Base-by-base conservation (phyloP, 2,113 vertebrate species). In the Apus apus region DNA sequence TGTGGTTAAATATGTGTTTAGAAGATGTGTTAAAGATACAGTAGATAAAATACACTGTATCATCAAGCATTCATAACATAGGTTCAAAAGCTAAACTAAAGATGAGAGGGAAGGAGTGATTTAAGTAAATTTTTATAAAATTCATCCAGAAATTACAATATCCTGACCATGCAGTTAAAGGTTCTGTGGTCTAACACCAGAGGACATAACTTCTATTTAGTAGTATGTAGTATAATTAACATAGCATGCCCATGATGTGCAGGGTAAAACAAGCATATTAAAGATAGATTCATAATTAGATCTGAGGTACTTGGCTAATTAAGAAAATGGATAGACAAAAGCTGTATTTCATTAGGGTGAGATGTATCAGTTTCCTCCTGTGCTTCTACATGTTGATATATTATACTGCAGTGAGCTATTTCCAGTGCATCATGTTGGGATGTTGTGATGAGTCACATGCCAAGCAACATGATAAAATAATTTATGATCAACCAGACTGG, bases 261-360 rank as follows among this genome's bases (percentile, higher is more conserved):
- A 91, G 94, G 83, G 93, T 94, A 66, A 96, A 94, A 65, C 86
- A 97, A 93, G 54, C 75, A 81, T 93, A 95, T 96, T 97, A 97
- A 96, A 88, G 86, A 87, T 60, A 94, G 80, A 94, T 90, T 95
- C 87, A 86, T 96, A 95, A 97, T 95, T 90, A 94, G 85, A 90
- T 79, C 75, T 85, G 78, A 94, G 85, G 77, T 96, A 92, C 74
- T 96, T 79, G 71, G 51, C 58, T 96, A 97, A 97, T 97, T 97
- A 97, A 93, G 66, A 92, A 91, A 97, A 96, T 96, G 86, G 84
- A 92, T 95, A 96, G 84, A 86, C 75, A 88, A 95, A 97, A 92
- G 92, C 76, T 97, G 93, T 84, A 91, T 94, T 96, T 97, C 93
- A 93, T 96, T 96, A 97, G 86, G 51, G n/a, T 95, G 82, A 94